phyloP scores from a whole-genome alignment of 2,797 vertebrate species.

The Amazonetta brasiliensis region DNA sequence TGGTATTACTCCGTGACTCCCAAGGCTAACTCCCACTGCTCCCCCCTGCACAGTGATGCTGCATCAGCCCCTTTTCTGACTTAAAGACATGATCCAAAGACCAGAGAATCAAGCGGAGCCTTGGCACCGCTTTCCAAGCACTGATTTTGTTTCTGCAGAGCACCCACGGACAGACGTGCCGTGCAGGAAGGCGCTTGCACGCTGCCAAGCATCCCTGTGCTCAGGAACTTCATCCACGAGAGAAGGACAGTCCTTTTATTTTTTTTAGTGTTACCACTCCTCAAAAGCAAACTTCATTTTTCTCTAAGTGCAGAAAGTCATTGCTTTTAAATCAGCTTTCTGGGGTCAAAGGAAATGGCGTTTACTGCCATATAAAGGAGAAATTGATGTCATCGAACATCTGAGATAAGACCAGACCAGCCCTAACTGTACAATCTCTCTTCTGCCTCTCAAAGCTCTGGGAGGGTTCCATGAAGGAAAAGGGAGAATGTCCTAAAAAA shows the following conservation, averaged over 20 bases:
- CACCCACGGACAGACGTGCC: rapidly evolving
- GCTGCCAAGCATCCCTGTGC: neutral
- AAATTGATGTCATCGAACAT: slow-evolving; percentile 5
- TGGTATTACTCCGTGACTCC: slow-evolving; percentile 28
- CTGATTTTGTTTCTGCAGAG: neutral
- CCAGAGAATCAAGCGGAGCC: neutral
- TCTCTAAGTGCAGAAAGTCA: slow-evolving; percentile 34
- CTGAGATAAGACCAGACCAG: slow-evolving; percentile 77
- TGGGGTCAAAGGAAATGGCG: slow-evolving; percentile 31
- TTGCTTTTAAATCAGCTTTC: slow-evolving; percentile 32
- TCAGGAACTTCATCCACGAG: neutral
- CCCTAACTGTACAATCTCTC: slow-evolving; percentile 75
- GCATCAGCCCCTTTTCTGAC: neutral
- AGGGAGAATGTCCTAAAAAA: slow-evolving; percentile 59
- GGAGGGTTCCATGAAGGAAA: slow-evolving; percentile 57
- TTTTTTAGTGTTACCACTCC: slow-evolving; percentile 44
- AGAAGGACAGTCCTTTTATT: slow-evolving; percentile 35
- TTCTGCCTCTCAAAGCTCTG: slow-evolving; percentile 68
- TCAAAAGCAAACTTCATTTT: slow-evolving; percentile 57
- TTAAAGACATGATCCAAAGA: neutral
- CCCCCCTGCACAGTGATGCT: rapidly evolving
- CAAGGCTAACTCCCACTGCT: neutral
- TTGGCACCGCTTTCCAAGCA: neutral
- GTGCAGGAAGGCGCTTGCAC: neutral
- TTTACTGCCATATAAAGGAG: slow-evolving; percentile 9